Evolutionary conservation across 53 echinoderm and acorn worm species (phyloP), one percentile per base, ranked within the genome.

Genomic region (Hippasteria phrygiana): DNA sequence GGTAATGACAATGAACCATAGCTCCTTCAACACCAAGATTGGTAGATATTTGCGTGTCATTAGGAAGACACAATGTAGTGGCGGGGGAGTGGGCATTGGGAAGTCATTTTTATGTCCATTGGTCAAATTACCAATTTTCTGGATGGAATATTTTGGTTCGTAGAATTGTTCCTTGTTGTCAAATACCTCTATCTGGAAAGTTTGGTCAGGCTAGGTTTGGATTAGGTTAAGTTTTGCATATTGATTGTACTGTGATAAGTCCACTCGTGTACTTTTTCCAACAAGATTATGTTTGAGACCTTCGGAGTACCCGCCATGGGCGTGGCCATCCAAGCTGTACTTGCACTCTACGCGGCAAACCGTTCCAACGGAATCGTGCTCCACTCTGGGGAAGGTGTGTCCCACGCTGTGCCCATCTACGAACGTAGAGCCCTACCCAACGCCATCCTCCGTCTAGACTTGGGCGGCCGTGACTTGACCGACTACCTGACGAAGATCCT

Each of bases 401-500:
- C 96, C 50, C 90, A 96, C 90, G 81, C 92, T 17, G 93, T 96
- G 70, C 96, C 96, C 47, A 90, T 96, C 92, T 88, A 90, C 74
- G 93, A 96, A 53, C 93, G 96, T 7, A 69, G 90, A 78, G 96
- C 96, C 82, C 89, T 96, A 29, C 93, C 96, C 74, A 93, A 96
- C 89, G 96, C 96, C 81, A 96, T 96, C 80, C 93, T 93, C 56
- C 90, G 97, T 83, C 72, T 96, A 66, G 97, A 96, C 87, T 84
- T 95, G 37, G 97, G 93, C 47, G 97, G 97, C 37, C 87, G 95
- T 73, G 94, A 95, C 73, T 84, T 96, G 47, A 95, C 97, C 35
- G 95, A 95, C 81, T 93, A 95, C 92, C 97, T 96, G 85, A 95
- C 95, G 90, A 96, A 94, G 54, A 92, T 96, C 46, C 88, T 96